A percentile compares a stretch with the other conserved stretches of the same genome.
Conservation (phyloP, 2,888 invertebrate species). For the Apodemia zela region DNA sequence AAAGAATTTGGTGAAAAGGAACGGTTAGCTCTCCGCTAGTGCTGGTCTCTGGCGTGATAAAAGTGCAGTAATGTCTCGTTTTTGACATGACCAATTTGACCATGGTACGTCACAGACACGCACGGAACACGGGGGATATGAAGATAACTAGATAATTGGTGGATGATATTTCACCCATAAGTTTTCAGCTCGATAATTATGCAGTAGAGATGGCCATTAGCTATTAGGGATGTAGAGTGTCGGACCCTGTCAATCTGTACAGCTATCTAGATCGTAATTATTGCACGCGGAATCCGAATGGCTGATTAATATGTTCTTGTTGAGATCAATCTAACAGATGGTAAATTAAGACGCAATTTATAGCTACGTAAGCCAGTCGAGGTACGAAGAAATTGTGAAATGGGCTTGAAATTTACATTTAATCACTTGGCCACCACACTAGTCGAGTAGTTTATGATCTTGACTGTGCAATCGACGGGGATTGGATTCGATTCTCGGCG, state of each 20-base stretch:
- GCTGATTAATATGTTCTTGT: conserved; percentile 29
- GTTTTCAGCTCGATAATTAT: conserved; percentile 9
- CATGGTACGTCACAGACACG: no score
- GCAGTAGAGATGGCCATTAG: conserved; percentile 18
- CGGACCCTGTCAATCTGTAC: conserved; percentile 24
- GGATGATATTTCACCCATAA: neutral
- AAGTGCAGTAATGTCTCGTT: no score
- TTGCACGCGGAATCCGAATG: conserved; percentile 27
- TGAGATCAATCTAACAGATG: conserved; percentile 17
- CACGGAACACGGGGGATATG: no score
- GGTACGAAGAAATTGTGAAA: neutral
- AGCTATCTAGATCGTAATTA: conserved; percentile 31
- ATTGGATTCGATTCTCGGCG: neutral
- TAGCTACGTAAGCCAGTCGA: neutral
- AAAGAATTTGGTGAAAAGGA: no score
- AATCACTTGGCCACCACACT: neutral
- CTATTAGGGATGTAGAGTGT: conserved; percentile 23
- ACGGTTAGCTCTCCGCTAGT: no score
- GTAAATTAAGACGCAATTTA: conserved; percentile 18
- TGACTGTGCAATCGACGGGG: neutral
- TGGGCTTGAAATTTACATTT: conserved; percentile 4
- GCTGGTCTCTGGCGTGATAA: no score
- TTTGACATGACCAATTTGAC: no score
- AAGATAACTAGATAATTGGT: no score
- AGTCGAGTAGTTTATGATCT: neutral